A percentile compares a stretch with the other conserved stretches of the same genome.
Evolutionary conservation across 2,113 vertebrate species (phyloP).

Genomic region (Ciconia stormi): DNA sequence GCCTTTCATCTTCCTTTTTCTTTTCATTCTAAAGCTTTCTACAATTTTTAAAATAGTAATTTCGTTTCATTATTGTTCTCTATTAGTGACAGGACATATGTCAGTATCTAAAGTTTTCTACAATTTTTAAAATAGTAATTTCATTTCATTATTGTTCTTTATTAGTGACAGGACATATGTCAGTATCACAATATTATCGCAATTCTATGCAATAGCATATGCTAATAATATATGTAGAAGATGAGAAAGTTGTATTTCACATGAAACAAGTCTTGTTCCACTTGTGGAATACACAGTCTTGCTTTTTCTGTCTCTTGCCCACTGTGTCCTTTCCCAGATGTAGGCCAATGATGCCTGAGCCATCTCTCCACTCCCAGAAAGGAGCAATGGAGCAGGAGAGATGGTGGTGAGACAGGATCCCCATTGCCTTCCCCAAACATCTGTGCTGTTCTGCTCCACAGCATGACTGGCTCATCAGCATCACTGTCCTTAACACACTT

Average conservation of each 20-base stretch:
- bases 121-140: not conserved
- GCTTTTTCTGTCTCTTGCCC: not conserved
- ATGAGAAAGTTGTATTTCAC: not conserved
- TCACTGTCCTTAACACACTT: not conserved
- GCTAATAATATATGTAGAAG: not conserved
- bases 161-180: not conserved
- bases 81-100: not conserved
- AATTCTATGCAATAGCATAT: not conserved
- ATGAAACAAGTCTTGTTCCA: not conserved
- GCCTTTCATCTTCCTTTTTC: not conserved
- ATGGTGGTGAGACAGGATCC: not conserved
- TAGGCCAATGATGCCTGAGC: not conserved
- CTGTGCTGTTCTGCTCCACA: not conserved
- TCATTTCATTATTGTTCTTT: not conserved
- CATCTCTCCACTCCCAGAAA: not conserved
- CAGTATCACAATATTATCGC: not conserved
- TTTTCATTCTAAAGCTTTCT: not conserved
- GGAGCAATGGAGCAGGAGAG: not conserved
- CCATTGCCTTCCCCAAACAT: not conserved
- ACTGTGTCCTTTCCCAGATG: not conserved
- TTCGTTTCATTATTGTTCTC: not conserved
- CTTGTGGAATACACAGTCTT: not conserved
- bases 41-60: not conserved
- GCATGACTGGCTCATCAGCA: not conserved
- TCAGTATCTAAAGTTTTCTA: not conserved